phyloP scores from a whole-genome alignment of 2,888 invertebrate species.

The Nomada fucata region DNA sequence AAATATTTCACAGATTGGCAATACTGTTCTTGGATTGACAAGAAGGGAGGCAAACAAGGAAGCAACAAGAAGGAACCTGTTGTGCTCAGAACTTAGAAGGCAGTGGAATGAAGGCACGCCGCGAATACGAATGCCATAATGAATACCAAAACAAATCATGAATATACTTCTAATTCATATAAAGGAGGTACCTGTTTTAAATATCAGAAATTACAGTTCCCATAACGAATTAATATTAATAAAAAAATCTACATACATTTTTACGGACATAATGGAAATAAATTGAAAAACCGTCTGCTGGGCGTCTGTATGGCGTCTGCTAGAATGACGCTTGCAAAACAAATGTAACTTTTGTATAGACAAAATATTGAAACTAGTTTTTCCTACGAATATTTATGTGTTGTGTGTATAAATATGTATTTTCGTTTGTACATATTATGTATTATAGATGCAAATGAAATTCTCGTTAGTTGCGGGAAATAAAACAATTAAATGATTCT shows the following conservation, averaged over 20 bases:
- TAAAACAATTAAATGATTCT: conserved; percentile 9
- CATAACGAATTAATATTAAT: conserved; percentile 18
- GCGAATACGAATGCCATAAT: conserved; percentile 76
- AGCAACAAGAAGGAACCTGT: conserved; percentile 74
- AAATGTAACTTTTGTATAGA: conserved; percentile 28
- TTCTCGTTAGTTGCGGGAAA: not conserved
- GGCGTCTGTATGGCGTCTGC: conserved; percentile 84
- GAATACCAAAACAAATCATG: conserved; percentile 76
- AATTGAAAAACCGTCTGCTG: conserved; percentile 83
- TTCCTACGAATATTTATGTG: not conserved
- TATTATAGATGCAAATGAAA: not conserved
- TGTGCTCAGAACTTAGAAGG: conserved; percentile 77
- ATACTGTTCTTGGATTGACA: conserved; percentile 68
- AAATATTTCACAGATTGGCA: conserved; percentile 61
- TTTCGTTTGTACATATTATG: not conserved
- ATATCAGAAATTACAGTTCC: conserved; percentile 19
- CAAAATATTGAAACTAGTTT: conserved; percentile 9
- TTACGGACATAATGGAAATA: conserved; percentile 15
- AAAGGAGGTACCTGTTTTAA: conserved; percentile 71
- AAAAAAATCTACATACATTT: conserved; percentile 3
- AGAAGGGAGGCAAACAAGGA: conserved; percentile 66
- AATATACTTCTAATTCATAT: conserved; percentile 74
- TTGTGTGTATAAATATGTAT: no score
- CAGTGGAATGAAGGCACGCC: conserved; percentile 78
- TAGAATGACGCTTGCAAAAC: conserved; percentile 77